Evolutionary conservation across 92 coral and sea anemone genomes (phyloP).

Genomic region (Pocillopora grandis): DNA sequence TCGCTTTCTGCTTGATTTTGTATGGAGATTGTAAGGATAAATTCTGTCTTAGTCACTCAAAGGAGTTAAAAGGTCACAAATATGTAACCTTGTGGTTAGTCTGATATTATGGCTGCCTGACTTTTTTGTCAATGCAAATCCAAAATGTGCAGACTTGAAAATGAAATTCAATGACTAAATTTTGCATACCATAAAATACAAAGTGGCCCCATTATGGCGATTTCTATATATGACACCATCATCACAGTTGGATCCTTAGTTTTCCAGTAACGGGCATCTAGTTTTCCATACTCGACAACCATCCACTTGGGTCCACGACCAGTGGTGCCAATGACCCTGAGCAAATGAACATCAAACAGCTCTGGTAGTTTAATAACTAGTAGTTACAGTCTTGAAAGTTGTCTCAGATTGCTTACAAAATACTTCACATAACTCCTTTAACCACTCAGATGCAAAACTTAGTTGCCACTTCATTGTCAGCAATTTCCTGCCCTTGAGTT

Average conservation of each 20-base stretch:
- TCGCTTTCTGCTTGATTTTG: no score
- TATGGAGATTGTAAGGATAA: no score
- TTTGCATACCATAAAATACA: constrained; percentile 78
- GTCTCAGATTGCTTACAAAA: no score
- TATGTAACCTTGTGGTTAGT: no score
- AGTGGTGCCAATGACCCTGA: constrained; percentile 69
- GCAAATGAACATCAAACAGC: neutral
- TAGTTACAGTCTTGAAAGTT: neutral
- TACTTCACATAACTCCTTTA: no score
- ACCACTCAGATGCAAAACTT: no score
- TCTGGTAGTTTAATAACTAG: neutral
- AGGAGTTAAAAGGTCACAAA: no score
- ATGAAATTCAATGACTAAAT: neutral
- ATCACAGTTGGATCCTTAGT: constrained; percentile 83
- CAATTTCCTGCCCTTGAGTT: no score
- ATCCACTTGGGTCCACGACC: constrained; percentile 95
- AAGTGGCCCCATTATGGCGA: constrained; percentile 86
- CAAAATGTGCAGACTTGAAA: neutral
- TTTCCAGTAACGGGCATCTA: constrained; percentile 88
- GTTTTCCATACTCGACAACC: constrained; percentile 82
- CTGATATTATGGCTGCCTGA: no score
- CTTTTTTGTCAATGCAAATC: no score
- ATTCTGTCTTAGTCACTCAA: no score
- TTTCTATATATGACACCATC: constrained; percentile 73
- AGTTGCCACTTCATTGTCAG: no score